Percentiles rank a stretch among this genome's conserved stretches.
phyloP scores from a whole-genome alignment of 2,113 vertebrate genomes.

The Cercocebus atys region DNA sequence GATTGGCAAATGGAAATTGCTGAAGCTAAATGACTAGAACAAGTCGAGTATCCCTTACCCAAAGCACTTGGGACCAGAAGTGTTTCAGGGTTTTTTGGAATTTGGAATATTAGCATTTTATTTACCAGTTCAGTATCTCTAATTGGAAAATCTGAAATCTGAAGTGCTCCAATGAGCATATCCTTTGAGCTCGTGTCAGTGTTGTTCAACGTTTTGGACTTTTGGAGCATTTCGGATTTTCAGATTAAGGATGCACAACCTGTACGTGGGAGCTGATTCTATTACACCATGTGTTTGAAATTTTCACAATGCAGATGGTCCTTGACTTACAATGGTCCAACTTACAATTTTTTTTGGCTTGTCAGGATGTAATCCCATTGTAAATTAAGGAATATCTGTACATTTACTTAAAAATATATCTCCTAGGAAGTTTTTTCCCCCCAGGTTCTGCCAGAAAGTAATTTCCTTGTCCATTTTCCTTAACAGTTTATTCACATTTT shows the following conservation, averaged over 20 bases:
- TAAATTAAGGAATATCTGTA: neutral
- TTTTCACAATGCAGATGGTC: neutral
- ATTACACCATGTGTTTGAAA: neutral
- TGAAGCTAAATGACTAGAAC: neutral
- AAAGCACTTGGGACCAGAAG: neutral
- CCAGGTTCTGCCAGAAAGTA: neutral
- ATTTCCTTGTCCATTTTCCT: neutral
- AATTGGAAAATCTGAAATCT: neutral
- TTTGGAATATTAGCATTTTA: neutral
- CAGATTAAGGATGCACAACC: neutral
- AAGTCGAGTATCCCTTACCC: neutral
- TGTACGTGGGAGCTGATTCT: neutral
- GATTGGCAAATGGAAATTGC: neutral
- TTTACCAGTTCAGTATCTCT: neutral
- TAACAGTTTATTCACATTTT: neutral
- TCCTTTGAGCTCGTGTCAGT: neutral
- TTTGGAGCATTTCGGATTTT: neutral
- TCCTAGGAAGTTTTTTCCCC: neutral
- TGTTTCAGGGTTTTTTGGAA: neutral
- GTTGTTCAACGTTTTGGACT: neutral
- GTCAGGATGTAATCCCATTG: neutral
- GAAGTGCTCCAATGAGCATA: neutral
- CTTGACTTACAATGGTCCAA: neutral
- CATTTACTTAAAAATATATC: neutral
- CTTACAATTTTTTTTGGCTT: neutral